phyloP scores from a whole-genome alignment of 2,888 invertebrate species.

The Brachyptera putata region DNA sequence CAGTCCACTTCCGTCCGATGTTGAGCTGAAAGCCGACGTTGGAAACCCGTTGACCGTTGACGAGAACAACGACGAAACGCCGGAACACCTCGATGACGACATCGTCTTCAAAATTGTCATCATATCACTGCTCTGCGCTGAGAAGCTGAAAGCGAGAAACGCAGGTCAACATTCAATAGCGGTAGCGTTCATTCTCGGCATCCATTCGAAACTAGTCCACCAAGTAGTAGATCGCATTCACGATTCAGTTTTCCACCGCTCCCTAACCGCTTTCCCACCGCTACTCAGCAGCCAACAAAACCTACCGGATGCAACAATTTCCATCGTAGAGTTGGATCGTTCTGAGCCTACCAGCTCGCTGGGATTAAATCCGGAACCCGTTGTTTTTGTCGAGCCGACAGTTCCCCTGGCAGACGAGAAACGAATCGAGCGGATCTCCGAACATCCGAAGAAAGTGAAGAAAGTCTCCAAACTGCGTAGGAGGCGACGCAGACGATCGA shows the following conservation, averaged over 20 bases:
- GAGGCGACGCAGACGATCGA: slow-evolving; percentile 28
- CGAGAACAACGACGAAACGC: slow-evolving; percentile 50
- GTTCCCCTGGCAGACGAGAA: not conserved
- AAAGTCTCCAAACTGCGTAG: not conserved
- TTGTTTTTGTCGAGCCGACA: not conserved
- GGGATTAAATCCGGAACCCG: too few relatives aligned
- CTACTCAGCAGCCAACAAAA: not conserved
- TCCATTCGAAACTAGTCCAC: slow-evolving; percentile 69
- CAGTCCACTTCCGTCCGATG: slow-evolving; percentile 37
- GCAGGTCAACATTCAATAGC: slow-evolving; percentile 78
- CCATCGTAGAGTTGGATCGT: too few relatives aligned
- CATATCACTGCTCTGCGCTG: slow-evolving; percentile 75
- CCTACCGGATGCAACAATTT: not conserved
- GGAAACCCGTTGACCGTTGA: slow-evolving; percentile 45
- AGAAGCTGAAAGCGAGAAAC: slow-evolving; percentile 62
- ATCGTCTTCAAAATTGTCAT: slow-evolving; percentile 78
- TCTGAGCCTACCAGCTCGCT: not conserved
- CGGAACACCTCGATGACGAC: slow-evolving; percentile 58
- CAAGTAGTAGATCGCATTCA: slow-evolving; percentile 43
- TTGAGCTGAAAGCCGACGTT: slow-evolving; percentile 44
- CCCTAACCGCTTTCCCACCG: slow-evolving; percentile 35
- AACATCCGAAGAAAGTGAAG: slow-evolving; percentile 22
- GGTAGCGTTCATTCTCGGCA: slow-evolving; percentile 78
- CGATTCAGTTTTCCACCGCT: slow-evolving; percentile 46
- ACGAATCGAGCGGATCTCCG: slow-evolving; percentile 3